Base-by-base conservation (phyloP, 2,888 invertebrate species). In the Leptinotarsa rubiginosa region DNA sequence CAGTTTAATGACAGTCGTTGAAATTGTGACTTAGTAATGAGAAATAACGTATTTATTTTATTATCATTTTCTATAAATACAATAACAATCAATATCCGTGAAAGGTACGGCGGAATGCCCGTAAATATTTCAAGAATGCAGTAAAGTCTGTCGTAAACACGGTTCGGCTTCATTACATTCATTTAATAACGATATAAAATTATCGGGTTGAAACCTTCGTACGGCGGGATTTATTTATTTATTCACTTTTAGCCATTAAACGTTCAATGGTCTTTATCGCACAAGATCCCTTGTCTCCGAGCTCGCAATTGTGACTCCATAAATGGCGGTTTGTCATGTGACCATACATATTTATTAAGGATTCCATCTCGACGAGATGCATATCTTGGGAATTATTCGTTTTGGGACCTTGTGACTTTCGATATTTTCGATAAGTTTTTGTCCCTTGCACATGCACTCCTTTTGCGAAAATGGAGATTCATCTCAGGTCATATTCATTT, bases 121-220 rank as follows among this genome's bases (percentile, higher is more conserved):
- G 68, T 74, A 71, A 74, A 71, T 74, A 74, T 71, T 64, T 65
- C 59, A 59, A 69, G 67, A 71, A 74, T 74, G 74, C 71, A 41
- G 68, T 68, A 68, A 69, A 56, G 70, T 68, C 74, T 68, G 65
- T 65, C 65, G 64, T 74, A 65, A 69, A 68, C 64, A 49, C 69
- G 56, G 76, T 76, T 76, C 69, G 65, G 73, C 71, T 71, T 72
- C 71, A 69, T 70, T 75, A 73, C 70, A 64, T 75, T 73, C 70
- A 71, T 76, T 76, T 71, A 73, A 76, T 76, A 73, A 76, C 70
- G 73, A 52, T 68, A 54, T 68, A 52, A 70, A 65, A 62, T 64
- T 70, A 70, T 62, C 49, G 49, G 31, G 62, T 62, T 41, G 62
- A 62, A 62, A 62, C 62, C 62, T 62, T 62, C 62, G 62, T 62